Evolutionary conservation across 2,113 vertebrate genomes (phyloP).

Genomic region (Amblyornis subalaris): DNA sequence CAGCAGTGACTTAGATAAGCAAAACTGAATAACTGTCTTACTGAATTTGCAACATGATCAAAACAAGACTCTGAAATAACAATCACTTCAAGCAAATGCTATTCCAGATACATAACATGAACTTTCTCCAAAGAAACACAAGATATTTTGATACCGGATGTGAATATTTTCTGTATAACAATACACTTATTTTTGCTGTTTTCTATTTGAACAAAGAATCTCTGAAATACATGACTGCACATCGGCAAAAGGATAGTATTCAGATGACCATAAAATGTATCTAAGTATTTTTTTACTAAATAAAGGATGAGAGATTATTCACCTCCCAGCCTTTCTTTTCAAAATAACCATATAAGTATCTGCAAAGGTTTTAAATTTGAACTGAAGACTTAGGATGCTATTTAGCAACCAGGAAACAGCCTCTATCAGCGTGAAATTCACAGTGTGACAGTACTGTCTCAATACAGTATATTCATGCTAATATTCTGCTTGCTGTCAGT

Average conservation of each 20-base stretch:
- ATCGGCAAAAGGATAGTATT: background rate
- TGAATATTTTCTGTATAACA: background rate
- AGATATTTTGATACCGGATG: background rate
- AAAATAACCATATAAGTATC: constrained; percentile 27
- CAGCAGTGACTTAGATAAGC: constrained; percentile 60
- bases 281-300: constrained; percentile 3
- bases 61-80: constrained; percentile 47
- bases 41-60: constrained; percentile 16
- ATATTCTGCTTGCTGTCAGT: constrained; percentile 44
- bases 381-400: constrained; percentile 30
- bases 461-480: constrained; percentile 33
- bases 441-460: constrained; percentile 47
- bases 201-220: background rate
- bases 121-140: background rate
- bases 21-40: constrained; percentile 38
- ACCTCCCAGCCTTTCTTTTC: constrained; percentile 9
- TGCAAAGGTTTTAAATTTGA: constrained; percentile 41
- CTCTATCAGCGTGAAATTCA: constrained; percentile 49
- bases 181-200: background rate
- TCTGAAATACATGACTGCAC: constrained; percentile 7
- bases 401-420: constrained; percentile 51
- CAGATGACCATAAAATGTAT: background rate
- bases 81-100: constrained; percentile 19
- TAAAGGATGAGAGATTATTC: constrained; percentile 21
- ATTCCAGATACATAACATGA: background rate